Conservation (phyloP, 2,888 invertebrate species). For the Drosophila austrosaltans region DNA sequence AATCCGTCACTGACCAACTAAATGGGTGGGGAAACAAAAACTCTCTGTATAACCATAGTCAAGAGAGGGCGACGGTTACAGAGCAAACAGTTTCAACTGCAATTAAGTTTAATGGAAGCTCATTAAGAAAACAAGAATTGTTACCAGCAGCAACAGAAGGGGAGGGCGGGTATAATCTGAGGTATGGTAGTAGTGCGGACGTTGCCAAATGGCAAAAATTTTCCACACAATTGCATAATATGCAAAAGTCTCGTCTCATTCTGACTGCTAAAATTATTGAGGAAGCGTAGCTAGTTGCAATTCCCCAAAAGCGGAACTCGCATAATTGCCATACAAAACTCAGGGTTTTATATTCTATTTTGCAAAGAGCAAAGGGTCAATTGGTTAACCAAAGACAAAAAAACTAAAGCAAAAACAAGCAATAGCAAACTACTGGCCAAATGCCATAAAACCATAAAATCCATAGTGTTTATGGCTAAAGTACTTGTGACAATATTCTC, state of each 20-base stretch:
- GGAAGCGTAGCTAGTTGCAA: slow-evolving; percentile 43
- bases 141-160: slow-evolving; percentile 23
- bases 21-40: slow-evolving; percentile 20
- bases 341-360: slow-evolving; percentile 19
- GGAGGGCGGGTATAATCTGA: neutral
- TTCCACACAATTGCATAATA: slow-evolving; percentile 65
- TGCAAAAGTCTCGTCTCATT: slow-evolving; percentile 21
- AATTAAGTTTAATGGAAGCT: slow-evolving; percentile 78
- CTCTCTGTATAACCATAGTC: neutral
- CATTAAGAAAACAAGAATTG: slow-evolving; percentile 68
- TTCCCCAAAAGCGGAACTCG: slow-evolving; percentile 51
- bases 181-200: slow-evolving; percentile 5
- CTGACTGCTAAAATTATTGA: slow-evolving; percentile 39
- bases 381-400: slow-evolving; percentile 15
- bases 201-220: slow-evolving; percentile 29
- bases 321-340: slow-evolving; percentile 42
- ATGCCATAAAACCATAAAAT: slow-evolving; percentile 35
- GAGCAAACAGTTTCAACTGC: slow-evolving; percentile 62
- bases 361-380: slow-evolving; percentile 35
- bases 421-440: slow-evolving; percentile 20
- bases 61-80: neutral
- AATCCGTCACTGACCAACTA: slow-evolving; percentile 4
- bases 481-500: slow-evolving; percentile 31
- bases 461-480: slow-evolving; percentile 20
- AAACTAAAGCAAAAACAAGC: no score